Base-by-base conservation (phyloP, 2,113 vertebrate genomes). In the Craseonycteris thonglongyai region DNA sequence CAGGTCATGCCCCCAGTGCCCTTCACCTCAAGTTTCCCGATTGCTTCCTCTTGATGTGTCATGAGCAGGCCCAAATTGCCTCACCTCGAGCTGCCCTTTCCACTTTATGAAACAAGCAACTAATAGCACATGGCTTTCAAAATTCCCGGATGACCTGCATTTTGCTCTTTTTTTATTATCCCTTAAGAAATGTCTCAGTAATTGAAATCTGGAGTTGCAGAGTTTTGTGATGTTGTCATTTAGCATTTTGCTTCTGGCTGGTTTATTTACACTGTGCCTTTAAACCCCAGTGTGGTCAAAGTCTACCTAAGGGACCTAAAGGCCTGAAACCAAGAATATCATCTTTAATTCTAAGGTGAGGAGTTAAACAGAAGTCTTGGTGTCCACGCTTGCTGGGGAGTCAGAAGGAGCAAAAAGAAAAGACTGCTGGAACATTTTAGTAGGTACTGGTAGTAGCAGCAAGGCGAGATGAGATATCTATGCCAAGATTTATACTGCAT, bases 51-150 rank as follows among this genome's bases (percentile, higher is more conserved):
- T 74, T 72, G 79, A 30, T 86, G 93, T 92, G 90, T 88, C 1
- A 6, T 40, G 49, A 95, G 85, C 78, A 65, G 93, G 51, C 86
- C 89, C 90, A 71, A 83, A 91, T 80, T 79, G 88, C 94, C 79
- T 95, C 93, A 95, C 94, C 94, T 94, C 89, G 30, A 18, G 59
- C 69, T 89, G 95, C 91, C 89, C 96, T 97, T 97, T 97, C 82
- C 65, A 80, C 93, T 96, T 94, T 91, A 85, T 61, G 94, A 92
- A 96, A 88, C 90, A 89, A 93, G 85, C 91, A 45, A 58, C 88
- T 92, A 88, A 94, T 82, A 83, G 66, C 86, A 42, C 18, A 24
- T 68, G 63, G 89, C 82, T 96, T 93, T 91, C 54, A 87, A 91
- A 96, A 83, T 93, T 92, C 93, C 94, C 35, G 0, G 47, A 56